Evolutionary conservation across 2,797 vertebrate genomes (phyloP).

Genomic region (Neoniphon sammara): DNA sequence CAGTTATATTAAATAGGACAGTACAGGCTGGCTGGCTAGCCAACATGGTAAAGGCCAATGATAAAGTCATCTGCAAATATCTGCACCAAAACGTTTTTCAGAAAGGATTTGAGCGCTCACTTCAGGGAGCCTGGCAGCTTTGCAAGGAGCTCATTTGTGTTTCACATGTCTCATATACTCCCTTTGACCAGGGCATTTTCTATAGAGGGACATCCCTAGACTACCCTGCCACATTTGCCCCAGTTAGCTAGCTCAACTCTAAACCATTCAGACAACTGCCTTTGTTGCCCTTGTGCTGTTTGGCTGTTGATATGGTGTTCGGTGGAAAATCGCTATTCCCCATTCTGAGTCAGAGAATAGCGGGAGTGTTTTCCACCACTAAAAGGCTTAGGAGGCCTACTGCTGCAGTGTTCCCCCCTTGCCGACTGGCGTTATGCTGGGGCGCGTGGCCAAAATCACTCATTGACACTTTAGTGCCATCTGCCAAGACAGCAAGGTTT

Average conservation of each 20-base stretch:
- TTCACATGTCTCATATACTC: slow-evolving; percentile 6
- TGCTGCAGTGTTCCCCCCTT: slow-evolving; percentile 46
- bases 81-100: not conserved
- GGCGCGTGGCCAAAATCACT: slow-evolving; percentile 67
- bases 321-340: slow-evolving; percentile 67
- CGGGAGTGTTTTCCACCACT: slow-evolving; percentile 51
- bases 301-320: slow-evolving; percentile 67
- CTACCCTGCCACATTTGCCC: slow-evolving; percentile 49
- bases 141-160: slow-evolving; percentile 12
- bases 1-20: not conserved
- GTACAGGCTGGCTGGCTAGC: not conserved
- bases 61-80: slow-evolving; percentile 27
- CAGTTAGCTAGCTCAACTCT: slow-evolving; percentile 62
- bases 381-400: slow-evolving; percentile 67
- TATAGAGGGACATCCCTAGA: slow-evolving; percentile 30
- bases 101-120: slow-evolving; percentile 11
- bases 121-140: slow-evolving; percentile 26
- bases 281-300: slow-evolving; percentile 63
- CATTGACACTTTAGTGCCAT: slow-evolving; percentile 66
- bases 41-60: not conserved
- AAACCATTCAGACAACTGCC: slow-evolving; percentile 46
- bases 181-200: slow-evolving; percentile 10
- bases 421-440: slow-evolving; percentile 29
- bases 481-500: slow-evolving; percentile 58
- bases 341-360: slow-evolving; percentile 49